These are phyloP conservation scores for Ceyx margarethae DNA, from an alignment of 2,113 vertebrate genomes.

Conservation along the genomic window DNA sequence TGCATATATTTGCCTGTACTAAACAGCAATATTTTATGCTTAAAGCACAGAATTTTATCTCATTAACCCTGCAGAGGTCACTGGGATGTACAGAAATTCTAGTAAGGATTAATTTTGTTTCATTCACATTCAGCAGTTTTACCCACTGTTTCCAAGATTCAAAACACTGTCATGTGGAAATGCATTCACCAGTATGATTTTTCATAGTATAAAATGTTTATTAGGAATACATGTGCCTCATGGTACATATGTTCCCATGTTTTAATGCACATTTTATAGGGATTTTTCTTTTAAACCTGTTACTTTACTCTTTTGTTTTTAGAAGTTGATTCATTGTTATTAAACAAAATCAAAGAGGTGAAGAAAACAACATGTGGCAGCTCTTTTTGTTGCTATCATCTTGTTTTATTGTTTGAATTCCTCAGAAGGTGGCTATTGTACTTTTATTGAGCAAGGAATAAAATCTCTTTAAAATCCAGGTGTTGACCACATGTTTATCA, in stretches of 20 bases:
- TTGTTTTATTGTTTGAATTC: conserved; percentile 70
- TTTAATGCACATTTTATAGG: conserved; percentile 63
- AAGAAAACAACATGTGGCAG: conserved; percentile 66
- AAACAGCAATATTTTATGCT: conserved; percentile 8
- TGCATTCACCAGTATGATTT: background rate
- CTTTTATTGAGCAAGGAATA: conserved; percentile 70
- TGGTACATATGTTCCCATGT: background rate
- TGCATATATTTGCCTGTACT: conserved; percentile 14
- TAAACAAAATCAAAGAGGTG: conserved; percentile 48
- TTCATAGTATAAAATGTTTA: conserved; percentile 3
- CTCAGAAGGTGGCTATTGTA: conserved; percentile 59
- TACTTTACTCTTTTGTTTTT: conserved; percentile 59
- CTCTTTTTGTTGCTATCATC: conserved; percentile 51
- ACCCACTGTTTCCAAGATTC: background rate
- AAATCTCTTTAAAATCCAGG: conserved; percentile 66
- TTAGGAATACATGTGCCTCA: background rate
- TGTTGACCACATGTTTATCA: conserved; percentile 74
- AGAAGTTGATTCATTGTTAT: conserved; percentile 22
- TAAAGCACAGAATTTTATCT: conserved; percentile 1
- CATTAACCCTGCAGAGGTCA: conserved; percentile 5
- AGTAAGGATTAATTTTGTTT: conserved; percentile 2
- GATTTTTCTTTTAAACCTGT: conserved; percentile 38
- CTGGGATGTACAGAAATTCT: background rate
- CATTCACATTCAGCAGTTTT: background rate
- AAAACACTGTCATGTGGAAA: background rate